Evolutionary conservation across 2,888 invertebrate genomes (phyloP), one percentile per base, ranked within the genome.

Genomic region (Drosophila ustulata): DNA sequence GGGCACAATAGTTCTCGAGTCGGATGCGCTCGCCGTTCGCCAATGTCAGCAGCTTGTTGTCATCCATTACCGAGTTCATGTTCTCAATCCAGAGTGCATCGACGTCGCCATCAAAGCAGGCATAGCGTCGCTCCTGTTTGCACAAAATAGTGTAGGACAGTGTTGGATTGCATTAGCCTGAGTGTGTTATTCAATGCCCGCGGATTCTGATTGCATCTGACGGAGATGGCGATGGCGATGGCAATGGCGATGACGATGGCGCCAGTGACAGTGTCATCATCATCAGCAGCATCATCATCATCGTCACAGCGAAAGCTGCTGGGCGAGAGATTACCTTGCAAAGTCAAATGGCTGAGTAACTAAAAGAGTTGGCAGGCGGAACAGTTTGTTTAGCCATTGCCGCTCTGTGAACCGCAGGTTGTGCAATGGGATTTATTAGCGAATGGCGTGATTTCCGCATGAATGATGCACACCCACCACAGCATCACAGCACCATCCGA

Each of bases 41-140:
- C 66, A 98, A 93, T 0, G 98, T 98, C 61, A 98, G 93, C 45
- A 98, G 93, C 89, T 96, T 96, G 91, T 98, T 98, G 92, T 98
- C 98, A 90, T 98, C 98, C 98, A 98, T 98, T 2, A 98, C 98
- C 0, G 98, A 97, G 93, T 98, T 98, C 97, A 98, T 98, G 93
- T 98, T 98, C 93, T 98, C 98, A 75, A 98, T 97, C 98, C 98
- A 98, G 43, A 98, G 93, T 0, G 98, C 97, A 93, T 98, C 98
- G 3, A 98, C 97, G 90, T 98, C 98, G 3, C 98, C 98, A 90
- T 98, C 98, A 92, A 98, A 98, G 50, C 98, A 93, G 50, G 98
- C 97, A 91, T 97, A 98, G 66, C 95, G 95, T 58, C 95, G 94
- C 90, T 97, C 97, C 73, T 95, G 72, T 70, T 28, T 13, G 34